Evolutionary conservation across 2,797 vertebrate species (phyloP), one percentile per base, ranked within the genome.

Genomic region (Epinephelus coioides): DNA sequence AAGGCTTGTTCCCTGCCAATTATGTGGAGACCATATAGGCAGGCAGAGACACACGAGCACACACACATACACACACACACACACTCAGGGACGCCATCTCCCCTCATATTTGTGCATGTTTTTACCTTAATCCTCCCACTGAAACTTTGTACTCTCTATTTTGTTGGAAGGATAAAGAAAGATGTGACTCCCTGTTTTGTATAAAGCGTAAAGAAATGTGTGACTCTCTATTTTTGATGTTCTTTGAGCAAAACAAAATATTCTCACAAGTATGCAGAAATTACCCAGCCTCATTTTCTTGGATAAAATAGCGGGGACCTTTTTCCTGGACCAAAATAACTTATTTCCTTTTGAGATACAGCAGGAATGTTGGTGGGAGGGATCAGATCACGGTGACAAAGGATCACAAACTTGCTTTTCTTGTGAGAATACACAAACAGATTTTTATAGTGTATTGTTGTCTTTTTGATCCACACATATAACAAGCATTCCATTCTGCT

Each of bases 1-100:
- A 96, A 87, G 95, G 95, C 69, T 91, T 96, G 81, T 96, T 96
- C 84, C 95, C 95, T 61, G 94, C 95, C 87, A 96, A 95, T 91
- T 96, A 95, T 63, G 95, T 96, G 60, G 95, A 96, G 86, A 95
- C 93, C 84, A 95, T 96, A 86, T 96, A 94, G 70, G 60, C 63
- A 81, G 69, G 19, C 57, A n/a, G 59, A 82, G 19, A 66, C 61
- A 72, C 69, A 69, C 59, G 11, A 34, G 3, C 46, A 71, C 73
- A 60, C 72, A 76, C 50, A 21, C 73, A 60, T 67, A 76, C 60
- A 61, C 34, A 69, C 74, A 61, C 34, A 69, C 74, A 76, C 81
- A 79, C 81, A 81, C 93, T 94, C 93, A 95, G 92, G 93, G 89
- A 92, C 81, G 79, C 77, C 74, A 81, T 89, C 82, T 86, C 82